Percentiles rank a stretch among this genome's conserved stretches.
These are phyloP conservation scores for Rhinophrynus dorsalis DNA, from an alignment of 2,797 vertebrate genomes.

Conservation along the genomic window DNA sequence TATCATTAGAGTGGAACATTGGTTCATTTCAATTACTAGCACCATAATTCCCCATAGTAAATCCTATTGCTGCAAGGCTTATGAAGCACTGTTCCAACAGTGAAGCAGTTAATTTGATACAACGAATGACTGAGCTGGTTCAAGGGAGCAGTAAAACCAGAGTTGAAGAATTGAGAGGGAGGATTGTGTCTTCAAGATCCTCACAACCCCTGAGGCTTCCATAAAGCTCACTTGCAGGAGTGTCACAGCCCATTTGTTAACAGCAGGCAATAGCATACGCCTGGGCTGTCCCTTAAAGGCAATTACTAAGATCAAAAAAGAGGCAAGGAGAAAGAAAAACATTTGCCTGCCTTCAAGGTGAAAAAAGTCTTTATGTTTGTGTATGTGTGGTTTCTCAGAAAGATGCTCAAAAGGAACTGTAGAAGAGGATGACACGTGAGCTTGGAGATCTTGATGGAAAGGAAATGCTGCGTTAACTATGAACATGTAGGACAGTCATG, in stretches of 20 bases:
- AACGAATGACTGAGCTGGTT: conserved; percentile 22
- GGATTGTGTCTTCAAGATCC: conserved; percentile 22
- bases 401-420: conserved; percentile 4
- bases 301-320: conserved; percentile 28
- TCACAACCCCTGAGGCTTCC: conserved; percentile 33
- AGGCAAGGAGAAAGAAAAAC: conserved; percentile 15
- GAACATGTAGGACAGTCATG: not conserved
- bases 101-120: conserved; percentile 33
- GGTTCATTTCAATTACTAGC: conserved; percentile 10
- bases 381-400: conserved; percentile 8
- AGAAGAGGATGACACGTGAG: not conserved
- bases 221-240: conserved; percentile 35
- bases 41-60: not conserved
- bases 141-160: conserved; percentile 36
- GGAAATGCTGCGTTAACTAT: not conserved
- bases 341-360: conserved; percentile 31
- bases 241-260: conserved; percentile 42
- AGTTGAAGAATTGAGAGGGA: conserved; percentile 28
- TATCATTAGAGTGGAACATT: conserved; percentile 13
- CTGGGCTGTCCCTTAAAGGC: conserved; percentile 35
- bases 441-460: not conserved
- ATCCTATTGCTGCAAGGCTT: conserved; percentile 8
- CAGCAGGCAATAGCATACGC: conserved; percentile 28
- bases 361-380: conserved; percentile 1
- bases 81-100: conserved; percentile 29